Evolutionary conservation across 2,888 invertebrate genomes (phyloP).

Genomic region (Sarcophaga subvicina): DNA sequence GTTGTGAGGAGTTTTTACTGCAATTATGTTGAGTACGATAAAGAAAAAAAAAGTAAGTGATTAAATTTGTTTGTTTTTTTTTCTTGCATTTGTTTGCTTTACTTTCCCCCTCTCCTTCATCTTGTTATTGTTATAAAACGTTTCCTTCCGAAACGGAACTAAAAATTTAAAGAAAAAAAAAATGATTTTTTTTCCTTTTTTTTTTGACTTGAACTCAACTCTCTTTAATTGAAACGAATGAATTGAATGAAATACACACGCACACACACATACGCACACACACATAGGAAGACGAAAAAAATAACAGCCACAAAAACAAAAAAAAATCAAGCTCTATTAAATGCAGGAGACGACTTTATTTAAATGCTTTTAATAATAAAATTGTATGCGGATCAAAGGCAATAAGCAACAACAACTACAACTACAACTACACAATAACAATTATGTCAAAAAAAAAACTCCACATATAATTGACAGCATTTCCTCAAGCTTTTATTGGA

Average conservation of each 20-base stretch:
- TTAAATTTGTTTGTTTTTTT: neutral
- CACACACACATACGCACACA: conserved; percentile 5
- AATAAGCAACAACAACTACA: neutral
- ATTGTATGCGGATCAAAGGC: conserved; percentile 57
- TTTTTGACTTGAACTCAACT: conserved; percentile 59
- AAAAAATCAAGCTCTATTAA: conserved; percentile 34
- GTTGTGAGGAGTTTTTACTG: too few relatives aligned
- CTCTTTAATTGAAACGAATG: conserved; percentile 54
- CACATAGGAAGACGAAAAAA: neutral
- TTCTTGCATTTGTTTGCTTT: neutral
- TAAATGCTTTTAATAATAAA: conserved; percentile 47
- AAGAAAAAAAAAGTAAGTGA: neutral
- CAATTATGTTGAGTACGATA: too few relatives aligned
- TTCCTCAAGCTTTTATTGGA: conserved; percentile 56
- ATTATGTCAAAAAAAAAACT: conserved; percentile 35
- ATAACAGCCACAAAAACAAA: neutral
- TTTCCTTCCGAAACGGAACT: conserved; percentile 67
- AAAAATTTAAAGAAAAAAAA: conserved; percentile 6
- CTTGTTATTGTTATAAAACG: neutral
- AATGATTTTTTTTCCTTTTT: neutral
- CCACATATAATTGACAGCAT: conserved; percentile 65
- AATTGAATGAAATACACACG: conserved; percentile 33
- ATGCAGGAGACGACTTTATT: conserved; percentile 45
- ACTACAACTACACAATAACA: too few relatives aligned
- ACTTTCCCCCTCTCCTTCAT: neutral